Conservation (phyloP, 2,113 vertebrate genomes). For the Amazona vittata region DNA sequence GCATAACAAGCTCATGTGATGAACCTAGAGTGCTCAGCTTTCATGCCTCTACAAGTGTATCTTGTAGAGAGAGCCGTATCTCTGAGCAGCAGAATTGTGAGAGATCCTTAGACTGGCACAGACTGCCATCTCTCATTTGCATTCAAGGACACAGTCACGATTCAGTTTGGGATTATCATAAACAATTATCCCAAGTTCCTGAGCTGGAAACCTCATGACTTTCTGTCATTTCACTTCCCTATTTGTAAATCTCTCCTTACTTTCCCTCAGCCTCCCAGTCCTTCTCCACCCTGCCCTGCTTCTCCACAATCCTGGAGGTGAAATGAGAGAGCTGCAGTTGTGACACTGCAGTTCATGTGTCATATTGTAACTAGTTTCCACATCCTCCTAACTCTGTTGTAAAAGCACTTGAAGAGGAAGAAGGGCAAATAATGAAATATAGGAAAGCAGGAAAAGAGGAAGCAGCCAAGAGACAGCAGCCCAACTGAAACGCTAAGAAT, state of each 20-base stretch:
- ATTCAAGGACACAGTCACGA: not conserved
- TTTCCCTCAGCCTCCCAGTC: not conserved
- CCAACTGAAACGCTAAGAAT: constrained; percentile 91
- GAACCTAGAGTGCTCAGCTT: not conserved
- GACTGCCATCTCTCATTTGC: not conserved
- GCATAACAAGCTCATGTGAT: not conserved
- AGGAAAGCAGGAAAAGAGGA: constrained; percentile 97
- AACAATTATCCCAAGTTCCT: not conserved
- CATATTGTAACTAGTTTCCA: constrained; percentile 87
- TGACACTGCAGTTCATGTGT: constrained; percentile 79
- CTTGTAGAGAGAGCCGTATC: not conserved
- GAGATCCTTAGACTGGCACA: not conserved
- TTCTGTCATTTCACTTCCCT: not conserved
- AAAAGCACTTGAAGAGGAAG: constrained; percentile 88
- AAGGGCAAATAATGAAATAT: constrained; percentile 91
- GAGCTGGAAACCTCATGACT: not conserved
- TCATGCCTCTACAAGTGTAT: not conserved
- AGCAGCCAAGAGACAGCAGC: constrained; percentile 79
- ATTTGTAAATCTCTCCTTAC: not conserved
- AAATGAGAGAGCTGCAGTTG: constrained; percentile 39
- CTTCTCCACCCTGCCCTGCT: not conserved
- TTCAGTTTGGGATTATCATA: not conserved
- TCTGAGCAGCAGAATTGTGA: not conserved
- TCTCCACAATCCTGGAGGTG: constrained; percentile 15
- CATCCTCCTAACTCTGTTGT: constrained; percentile 82